Evolutionary conservation across 2,797 vertebrate species (phyloP), one percentile per base, ranked within the genome.

Genomic region (Malacoraja senta): DNA sequence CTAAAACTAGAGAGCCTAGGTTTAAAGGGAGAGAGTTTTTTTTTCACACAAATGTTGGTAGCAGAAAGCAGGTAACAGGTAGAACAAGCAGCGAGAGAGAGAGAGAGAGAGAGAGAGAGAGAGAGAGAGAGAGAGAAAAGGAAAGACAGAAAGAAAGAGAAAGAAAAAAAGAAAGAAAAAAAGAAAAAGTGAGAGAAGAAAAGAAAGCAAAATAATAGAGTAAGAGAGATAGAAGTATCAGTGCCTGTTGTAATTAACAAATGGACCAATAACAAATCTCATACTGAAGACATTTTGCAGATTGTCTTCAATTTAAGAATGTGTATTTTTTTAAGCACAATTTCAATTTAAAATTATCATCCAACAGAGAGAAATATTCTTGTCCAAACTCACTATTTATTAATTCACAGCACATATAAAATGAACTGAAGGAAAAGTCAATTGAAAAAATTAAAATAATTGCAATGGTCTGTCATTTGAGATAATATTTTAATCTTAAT

Each of bases 401-500:
- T 72, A 72, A 91, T 91, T 72, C 88, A 74, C 71, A 92, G 71
- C 90, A 92, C 90, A 92, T 76, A 92, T 38, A 92, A 53, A 76
- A 76, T 76, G 90, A 92, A 92, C 71, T 76, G 24, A 53, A 76
- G 44, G 90, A 76, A 92, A 92, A 92, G 90, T 76, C 90, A 92
- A 29, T 76, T 92, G 90, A 71, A 92, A 92, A 92, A 92, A 74
- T 76, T 92, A 92, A 92, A 92, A 92, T 92, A 92, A 92, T 92
- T 92, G 90, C 90, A 92, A 92, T 53, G 90, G 90, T 76, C 90
- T 92, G 90, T 92, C 90, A 92, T 96, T 96, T 92, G 90, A 76
- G 95, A 97, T 96, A 97, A 97, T 97, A 96, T 96, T 96, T 96
- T 96, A 97, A 97, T 96, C 97, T 97, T 97, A 96, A 97, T 97